These are phyloP conservation scores for Euzophera pinguis DNA, from an alignment of 2,888 invertebrate genomes.

Conservation along the genomic window DNA sequence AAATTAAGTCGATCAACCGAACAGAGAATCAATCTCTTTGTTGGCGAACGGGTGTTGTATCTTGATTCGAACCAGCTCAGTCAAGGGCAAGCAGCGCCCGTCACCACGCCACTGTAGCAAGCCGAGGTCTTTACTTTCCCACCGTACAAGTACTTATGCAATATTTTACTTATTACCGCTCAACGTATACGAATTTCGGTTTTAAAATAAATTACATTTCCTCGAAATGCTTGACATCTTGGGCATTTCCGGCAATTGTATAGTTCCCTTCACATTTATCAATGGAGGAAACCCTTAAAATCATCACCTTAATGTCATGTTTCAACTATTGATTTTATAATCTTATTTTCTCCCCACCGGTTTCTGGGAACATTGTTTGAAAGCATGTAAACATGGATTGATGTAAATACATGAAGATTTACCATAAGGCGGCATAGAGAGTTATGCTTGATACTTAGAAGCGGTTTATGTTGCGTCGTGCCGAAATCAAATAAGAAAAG, in stretches of 20 bases:
- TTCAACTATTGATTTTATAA: too few species aligned
- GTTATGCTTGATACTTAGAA: too few species aligned
- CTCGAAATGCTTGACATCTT: constrained; percentile 1
- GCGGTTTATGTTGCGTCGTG: too few species aligned
- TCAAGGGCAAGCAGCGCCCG: constrained; percentile 65
- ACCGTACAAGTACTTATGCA: constrained; percentile 31
- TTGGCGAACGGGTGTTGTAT: constrained; percentile 17
- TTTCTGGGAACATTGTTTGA: too few species aligned
- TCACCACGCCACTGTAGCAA: constrained; percentile 44
- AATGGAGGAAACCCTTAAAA: background rate
- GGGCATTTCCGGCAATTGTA: constrained; percentile 6
- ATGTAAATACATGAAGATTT: too few species aligned
- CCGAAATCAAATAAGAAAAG: too few species aligned
- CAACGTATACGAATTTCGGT: background rate
- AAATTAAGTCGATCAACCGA: background rate
- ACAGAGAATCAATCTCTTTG: constrained; percentile 8
- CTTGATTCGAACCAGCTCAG: constrained; percentile 50
- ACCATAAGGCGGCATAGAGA: too few species aligned
- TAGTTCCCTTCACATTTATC: constrained; percentile 8
- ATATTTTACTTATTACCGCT: constrained; percentile 1
- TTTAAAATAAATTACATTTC: background rate
- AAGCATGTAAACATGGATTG: too few species aligned
- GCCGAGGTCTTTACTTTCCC: constrained; percentile 71
- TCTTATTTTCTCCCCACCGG: too few species aligned
- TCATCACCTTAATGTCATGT: too few species aligned